Conservation (phyloP, 2,113 vertebrate species). For the Acanthisitta chloris region DNA sequence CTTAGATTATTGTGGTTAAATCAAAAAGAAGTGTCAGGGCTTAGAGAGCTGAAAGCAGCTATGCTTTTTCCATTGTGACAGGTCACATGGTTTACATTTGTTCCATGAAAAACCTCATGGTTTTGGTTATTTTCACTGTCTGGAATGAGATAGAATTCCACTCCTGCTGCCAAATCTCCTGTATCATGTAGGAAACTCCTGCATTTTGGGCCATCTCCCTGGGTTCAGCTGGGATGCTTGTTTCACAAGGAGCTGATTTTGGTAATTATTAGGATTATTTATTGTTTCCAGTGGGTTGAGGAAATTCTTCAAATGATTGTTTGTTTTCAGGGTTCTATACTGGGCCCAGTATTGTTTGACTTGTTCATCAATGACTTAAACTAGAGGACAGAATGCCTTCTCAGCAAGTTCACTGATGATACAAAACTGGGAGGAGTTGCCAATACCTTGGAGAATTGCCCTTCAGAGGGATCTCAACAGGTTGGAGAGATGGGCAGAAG, state of each 20-base stretch:
- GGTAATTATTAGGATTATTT: not conserved
- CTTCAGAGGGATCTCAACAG: too few species aligned
- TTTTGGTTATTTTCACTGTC: slow-evolving; percentile 60
- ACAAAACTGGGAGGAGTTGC: too few species aligned
- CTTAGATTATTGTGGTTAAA: slow-evolving; percentile 67
- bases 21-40: slow-evolving; percentile 55
- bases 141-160: slow-evolving; percentile 55
- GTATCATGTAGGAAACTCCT: not conserved
- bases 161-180: slow-evolving; percentile 35
- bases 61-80: slow-evolving; percentile 53
- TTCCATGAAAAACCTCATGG: slow-evolving; percentile 49
- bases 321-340: too few species aligned
- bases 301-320: not conserved
- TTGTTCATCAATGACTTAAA: too few species aligned
- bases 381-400: too few species aligned
- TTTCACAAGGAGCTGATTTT: not conserved
- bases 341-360: too few species aligned
- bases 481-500: too few species aligned
- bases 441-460: too few species aligned
- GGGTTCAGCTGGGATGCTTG: not conserved
- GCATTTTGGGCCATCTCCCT: not conserved
- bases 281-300: not conserved
- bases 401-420: too few species aligned
- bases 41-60: slow-evolving; percentile 46
- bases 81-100: slow-evolving; percentile 68